Percentiles rank a stretch among this genome's conserved stretches.
These are phyloP conservation scores for Formica selysi DNA, from an alignment of 1,140 invertebrate genomes.

Conservation along the genomic window DNA sequence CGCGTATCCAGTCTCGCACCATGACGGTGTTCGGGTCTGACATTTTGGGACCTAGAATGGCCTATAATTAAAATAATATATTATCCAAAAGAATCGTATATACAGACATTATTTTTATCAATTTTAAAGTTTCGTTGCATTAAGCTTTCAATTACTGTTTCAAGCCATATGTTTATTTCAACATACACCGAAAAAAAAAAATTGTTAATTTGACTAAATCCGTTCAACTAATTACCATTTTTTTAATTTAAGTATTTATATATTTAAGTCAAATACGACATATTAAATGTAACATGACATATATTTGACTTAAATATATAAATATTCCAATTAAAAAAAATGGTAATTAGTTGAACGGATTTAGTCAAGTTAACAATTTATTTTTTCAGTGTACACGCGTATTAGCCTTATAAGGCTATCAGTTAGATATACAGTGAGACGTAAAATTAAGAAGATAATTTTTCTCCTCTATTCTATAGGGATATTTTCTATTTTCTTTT, in stretches of 20 bases:
- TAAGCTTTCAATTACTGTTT: background rate
- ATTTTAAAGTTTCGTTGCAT: background rate
- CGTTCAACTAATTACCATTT: too few species aligned
- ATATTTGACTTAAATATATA: too few species aligned
- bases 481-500: background rate
- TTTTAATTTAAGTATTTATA: too few species aligned
- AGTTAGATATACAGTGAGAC: background rate
- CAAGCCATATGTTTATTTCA: background rate
- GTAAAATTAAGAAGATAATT: background rate
- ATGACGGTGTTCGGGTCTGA: background rate
- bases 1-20: slow-evolving; percentile 66
- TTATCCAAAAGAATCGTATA: background rate
- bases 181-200: background rate
- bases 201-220: too few species aligned
- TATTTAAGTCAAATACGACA: too few species aligned
- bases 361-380: too few species aligned
- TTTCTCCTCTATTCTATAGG: background rate
- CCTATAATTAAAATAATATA: slow-evolving; percentile 7
- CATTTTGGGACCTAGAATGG: slow-evolving; percentile 1
- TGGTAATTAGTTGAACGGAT: too few species aligned
- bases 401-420: background rate
- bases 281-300: too few species aligned
- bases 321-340: too few species aligned
- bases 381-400: too few species aligned
- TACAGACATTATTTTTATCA: background rate